phyloP scores from a whole-genome alignment of 1,140 invertebrate species.

The Listronotus bonariensis region DNA sequence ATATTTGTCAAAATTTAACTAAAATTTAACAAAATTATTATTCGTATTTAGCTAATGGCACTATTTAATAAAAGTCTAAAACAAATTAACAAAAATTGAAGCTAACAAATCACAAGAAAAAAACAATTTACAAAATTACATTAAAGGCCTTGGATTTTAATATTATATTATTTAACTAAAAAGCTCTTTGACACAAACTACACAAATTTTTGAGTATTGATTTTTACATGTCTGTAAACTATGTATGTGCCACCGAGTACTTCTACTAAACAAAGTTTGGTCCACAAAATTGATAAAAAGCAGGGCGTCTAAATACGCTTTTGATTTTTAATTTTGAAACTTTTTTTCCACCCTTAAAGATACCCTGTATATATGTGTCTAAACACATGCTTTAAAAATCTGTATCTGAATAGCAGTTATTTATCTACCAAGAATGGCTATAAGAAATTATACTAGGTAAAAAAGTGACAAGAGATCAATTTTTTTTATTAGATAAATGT shows the following conservation, averaged over 20 bases:
- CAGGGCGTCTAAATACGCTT: conserved; percentile 5
- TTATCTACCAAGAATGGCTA: too few species aligned
- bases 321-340: too few species aligned
- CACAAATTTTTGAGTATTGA: conserved; percentile 13
- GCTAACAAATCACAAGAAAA: not conserved
- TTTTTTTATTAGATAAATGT: too few species aligned
- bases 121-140: not conserved
- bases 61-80: not conserved
- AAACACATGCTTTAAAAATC: too few species aligned
- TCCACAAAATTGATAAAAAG: conserved; percentile 23
- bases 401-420: too few species aligned
- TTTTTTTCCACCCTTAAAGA: too few species aligned
- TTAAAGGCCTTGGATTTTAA: conserved; percentile 8
- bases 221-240: not conserved
- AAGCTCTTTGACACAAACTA: conserved; percentile 9
- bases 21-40: too few species aligned
- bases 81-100: not conserved
- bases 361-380: too few species aligned
- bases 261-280: conserved; percentile 16
- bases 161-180: conserved; percentile 8
- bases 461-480: too few species aligned
- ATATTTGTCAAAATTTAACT: too few species aligned
- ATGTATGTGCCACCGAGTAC: not conserved
- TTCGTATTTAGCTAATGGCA: not conserved
- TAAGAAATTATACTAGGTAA: too few species aligned